Evolutionary conservation across 1,140 invertebrate species (phyloP), one percentile per base, ranked within the genome.

Genomic region (Nomia melanderi): DNA sequence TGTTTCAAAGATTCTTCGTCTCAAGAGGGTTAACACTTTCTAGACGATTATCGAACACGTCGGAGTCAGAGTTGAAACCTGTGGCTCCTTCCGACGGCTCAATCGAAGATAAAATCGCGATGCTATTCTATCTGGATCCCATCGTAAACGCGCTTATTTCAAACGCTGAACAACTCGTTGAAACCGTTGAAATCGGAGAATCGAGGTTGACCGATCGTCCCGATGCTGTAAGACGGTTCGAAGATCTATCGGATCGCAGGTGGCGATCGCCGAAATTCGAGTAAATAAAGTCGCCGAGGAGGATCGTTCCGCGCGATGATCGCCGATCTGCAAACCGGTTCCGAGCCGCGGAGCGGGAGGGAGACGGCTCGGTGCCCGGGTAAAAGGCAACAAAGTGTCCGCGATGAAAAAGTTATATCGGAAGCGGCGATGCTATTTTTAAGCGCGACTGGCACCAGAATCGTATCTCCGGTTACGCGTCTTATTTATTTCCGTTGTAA

Each of bases 371-470:
- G 41, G 4, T 14, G 14, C 3, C 33, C 23, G 31, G 20, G 71
- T 23, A n/a, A 54, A 54, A 66, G 5, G 39, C 39, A 41, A 75
- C 72, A 44, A 75, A 56, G 29, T 66, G 25, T 3, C 27, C 20
- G 8, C 53, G 64, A 73, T 39, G 70, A 73, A 64, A 73, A 73
- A 64, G 60, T 39, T 39, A 53, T 56, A 57, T 74, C 53, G 14
- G 50, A 33, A 44, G 36, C n/a, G n/a, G 3, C 20, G 31, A 5
- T n/a, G 36, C 27, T 44, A 74, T 74, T 44, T 66, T 57, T 33
- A 56, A 41, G 27, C 11, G 9, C 33, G 57, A 57, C 36, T 25
- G 36, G 2, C n/a, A 36, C 11, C 31, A 14, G 41, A 12, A 65
- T 65, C 62, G 33, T 73, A 25, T 11, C 17, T 11, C 25, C 20